Evolutionary conservation across 2,888 invertebrate genomes (phyloP).

Genomic region (Drosophila quasianomalipes): DNA sequence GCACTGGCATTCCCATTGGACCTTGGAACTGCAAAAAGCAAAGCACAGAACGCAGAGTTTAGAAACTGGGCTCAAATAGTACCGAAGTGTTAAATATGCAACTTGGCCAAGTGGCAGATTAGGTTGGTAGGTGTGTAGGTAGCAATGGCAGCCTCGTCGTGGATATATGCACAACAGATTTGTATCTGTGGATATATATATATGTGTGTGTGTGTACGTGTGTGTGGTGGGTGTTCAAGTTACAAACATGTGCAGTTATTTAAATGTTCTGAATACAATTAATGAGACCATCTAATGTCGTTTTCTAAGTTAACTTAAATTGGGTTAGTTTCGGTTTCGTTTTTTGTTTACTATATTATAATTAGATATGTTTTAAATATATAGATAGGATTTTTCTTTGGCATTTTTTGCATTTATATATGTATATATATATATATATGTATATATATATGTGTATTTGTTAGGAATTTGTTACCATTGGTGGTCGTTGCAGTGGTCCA

Average conservation of each 20-base stretch:
- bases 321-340: conserved; percentile 61
- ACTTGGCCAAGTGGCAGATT: conserved; percentile 18
- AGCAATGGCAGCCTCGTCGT: conserved; percentile 18
- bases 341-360: conserved; percentile 38
- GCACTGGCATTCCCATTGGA: conserved; percentile 86
- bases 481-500: conserved; percentile 87
- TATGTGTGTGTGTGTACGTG: conserved; percentile 17
- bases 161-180: conserved; percentile 24
- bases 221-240: conserved; percentile 36
- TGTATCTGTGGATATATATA: conserved; percentile 18
- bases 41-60: conserved; percentile 15
- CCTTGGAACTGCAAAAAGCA: conserved; percentile 84
- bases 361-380: conserved; percentile 27
- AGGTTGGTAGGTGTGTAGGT: neutral
- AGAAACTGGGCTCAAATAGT: conserved; percentile 5
- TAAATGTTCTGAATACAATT: conserved; percentile 79
- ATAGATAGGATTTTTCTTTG: conserved; percentile 37
- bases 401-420: conserved; percentile 25
- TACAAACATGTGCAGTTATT: conserved; percentile 62
- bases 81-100: conserved; percentile 10
- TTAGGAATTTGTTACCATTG: conserved; percentile 86
- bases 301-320: conserved; percentile 70
- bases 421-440: conserved; percentile 15
- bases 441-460: conserved; percentile 18
- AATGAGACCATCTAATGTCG: conserved; percentile 48